A percentile compares a stretch with the other conserved stretches of the same genome.
Conservation (phyloP, 1,140 invertebrate species). For the Trachelipus rathkii region DNA sequence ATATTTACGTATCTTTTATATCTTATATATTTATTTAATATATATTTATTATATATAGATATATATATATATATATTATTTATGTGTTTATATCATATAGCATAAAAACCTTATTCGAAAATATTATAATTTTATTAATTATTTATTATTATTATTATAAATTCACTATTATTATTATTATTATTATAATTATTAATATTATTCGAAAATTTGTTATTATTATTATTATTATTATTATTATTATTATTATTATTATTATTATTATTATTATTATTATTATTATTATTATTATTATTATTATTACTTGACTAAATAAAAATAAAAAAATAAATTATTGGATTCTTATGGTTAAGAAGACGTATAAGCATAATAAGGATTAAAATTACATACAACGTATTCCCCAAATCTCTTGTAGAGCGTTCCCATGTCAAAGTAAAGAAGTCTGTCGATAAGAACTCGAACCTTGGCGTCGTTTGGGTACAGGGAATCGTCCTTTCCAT, state of each 20-base stretch:
- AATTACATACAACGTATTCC: constrained; percentile 10
- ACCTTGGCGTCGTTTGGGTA: constrained; percentile 65
- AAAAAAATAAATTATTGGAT: not conserved
- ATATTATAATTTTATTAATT: too few relatives aligned
- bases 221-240: not conserved
- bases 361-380: not conserved
- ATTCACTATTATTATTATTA: too few relatives aligned
- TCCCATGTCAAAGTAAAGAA: constrained; percentile 68
- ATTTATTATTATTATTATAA: too few relatives aligned
- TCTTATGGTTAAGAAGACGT: not conserved
- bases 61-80: too few relatives aligned
- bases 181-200: too few relatives aligned
- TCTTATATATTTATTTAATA: too few relatives aligned
- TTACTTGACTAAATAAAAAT: not conserved
- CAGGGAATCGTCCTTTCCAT: constrained; percentile 63
- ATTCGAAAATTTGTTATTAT: too few relatives aligned
- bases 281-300: not conserved
- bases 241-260: not conserved
- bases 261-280: not conserved
- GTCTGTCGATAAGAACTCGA: constrained; percentile 66
- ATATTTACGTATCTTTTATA: too few relatives aligned
- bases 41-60: too few relatives aligned
- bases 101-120: too few relatives aligned
- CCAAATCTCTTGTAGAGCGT: constrained; percentile 55
- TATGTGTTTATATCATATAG: too few relatives aligned